Base-by-base conservation (phyloP, 1,140 invertebrate genomes). In the Pachyrhynchus sulphureomaculatus region DNA sequence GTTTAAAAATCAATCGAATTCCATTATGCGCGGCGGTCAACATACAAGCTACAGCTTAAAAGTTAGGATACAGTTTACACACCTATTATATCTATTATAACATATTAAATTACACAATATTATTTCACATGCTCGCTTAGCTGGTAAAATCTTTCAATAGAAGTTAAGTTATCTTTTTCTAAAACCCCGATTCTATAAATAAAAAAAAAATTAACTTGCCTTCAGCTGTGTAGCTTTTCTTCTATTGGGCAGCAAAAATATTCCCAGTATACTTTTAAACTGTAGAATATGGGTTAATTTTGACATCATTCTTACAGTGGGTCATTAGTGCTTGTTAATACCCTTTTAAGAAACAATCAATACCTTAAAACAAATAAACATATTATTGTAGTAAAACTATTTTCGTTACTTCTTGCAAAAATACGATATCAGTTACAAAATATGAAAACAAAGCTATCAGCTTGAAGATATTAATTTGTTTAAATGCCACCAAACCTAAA, bases 151-250 rank as follows among this genome's bases (percentile, higher is more conserved):
- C n/a, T n/a, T n/a, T n/a, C n/a, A n/a, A n/a, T n/a, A n/a, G n/a
- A n/a, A n/a, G n/a, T n/a, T n/a, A n/a, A n/a, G n/a, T n/a, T n/a
- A n/a, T n/a, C n/a, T n/a, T n/a, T n/a, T n/a, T n/a, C n/a, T n/a
- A n/a, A n/a, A n/a, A n/a, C n/a, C n/a, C n/a, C n/a, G n/a, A n/a
- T n/a, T n/a, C n/a, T n/a, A n/a, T n/a, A n/a, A n/a, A n/a, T n/a
- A n/a, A n/a, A n/a, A n/a, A 24, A 52, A 36, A 24, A 26, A 42
- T 54, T 37, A 6, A 61, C 58, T 61, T 61, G 58, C 58, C 58
- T 61, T 53, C 10, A 45, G 9, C n/a, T 34, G 24, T 5, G 58
- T 12, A 26, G 29, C 41, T 61, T 53, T 61, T 34, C 48, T 52
- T 44, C 58, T 34, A 20, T 61, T 34, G n/a, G 41, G 23, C 49